phyloP scores from a whole-genome alignment of 64 coral and sea anemone genomes.

The Acropora yongei region DNA sequence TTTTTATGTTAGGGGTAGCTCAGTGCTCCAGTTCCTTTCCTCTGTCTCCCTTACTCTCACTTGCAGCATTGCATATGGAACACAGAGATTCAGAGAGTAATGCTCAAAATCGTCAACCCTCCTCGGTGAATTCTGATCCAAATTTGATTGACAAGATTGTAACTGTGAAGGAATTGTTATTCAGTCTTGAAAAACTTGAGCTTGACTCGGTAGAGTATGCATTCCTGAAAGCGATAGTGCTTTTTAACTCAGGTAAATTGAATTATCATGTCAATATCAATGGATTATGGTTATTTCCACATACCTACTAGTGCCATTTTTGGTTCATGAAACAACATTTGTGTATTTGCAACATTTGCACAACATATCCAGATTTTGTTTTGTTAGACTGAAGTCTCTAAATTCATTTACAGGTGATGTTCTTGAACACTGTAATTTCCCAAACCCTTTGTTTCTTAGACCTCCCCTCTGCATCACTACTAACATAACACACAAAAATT shows the following conservation, averaged over 20 bases:
- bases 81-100: conserved; percentile 19
- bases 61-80: conserved; percentile 74
- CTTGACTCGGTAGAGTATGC: conserved; percentile 82
- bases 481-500: too few species aligned
- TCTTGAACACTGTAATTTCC: too few species aligned
- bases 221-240: conserved; percentile 83
- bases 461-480: too few species aligned
- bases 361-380: too few species aligned
- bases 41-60: conserved; percentile 85
- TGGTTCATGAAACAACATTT: too few species aligned
- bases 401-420: too few species aligned
- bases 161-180: conserved; percentile 83
- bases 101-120: not conserved
- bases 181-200: conserved; percentile 89
- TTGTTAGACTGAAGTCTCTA: too few species aligned
- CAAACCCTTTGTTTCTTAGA: too few species aligned
- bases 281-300: not conserved
- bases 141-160: conserved; percentile 79
- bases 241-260: conserved; percentile 82
- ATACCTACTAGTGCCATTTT: too few species aligned
- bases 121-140: not conserved
- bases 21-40: conserved; percentile 87
- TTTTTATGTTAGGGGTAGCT: conserved; percentile 91
- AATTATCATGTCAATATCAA: not conserved
- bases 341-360: too few species aligned